Conservation (phyloP, 2,797 vertebrate genomes). For the Rhinophrynus dorsalis region DNA sequence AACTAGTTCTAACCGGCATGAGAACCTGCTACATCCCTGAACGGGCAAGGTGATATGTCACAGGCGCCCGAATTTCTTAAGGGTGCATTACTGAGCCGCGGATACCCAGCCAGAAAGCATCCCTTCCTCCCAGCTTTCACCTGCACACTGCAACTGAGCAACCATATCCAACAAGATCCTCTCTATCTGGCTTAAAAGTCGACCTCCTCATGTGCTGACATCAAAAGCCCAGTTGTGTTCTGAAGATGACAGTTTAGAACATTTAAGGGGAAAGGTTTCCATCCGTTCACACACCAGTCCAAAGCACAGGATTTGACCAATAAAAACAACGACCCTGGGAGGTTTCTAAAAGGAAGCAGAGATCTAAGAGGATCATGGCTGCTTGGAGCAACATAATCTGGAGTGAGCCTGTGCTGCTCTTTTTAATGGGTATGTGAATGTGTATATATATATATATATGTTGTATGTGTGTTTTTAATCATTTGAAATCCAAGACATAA, state of each 20-base stretch:
- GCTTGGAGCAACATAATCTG: not conserved
- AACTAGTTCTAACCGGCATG: too few species aligned
- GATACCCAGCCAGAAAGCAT: not conserved
- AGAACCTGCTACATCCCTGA: not conserved
- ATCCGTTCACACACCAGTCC: not conserved
- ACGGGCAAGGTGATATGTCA: not conserved
- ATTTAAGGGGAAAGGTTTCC: slow-evolving; percentile 5
- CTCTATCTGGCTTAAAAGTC: not conserved
- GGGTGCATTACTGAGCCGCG: not conserved
- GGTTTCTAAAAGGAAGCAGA: too few species aligned
- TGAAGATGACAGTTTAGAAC: slow-evolving; percentile 4
- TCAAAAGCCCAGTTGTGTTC: not conserved
- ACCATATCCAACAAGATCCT: not conserved
- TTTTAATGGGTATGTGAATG: slow-evolving; percentile 18
- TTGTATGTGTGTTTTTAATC: too few species aligned
- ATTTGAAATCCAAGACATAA: too few species aligned
- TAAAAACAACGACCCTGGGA: not conserved
- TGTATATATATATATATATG: not conserved
- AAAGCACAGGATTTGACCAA: not conserved
- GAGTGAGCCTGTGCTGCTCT: not conserved
- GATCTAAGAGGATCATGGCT: slow-evolving; percentile 12
- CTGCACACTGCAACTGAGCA: too few species aligned
- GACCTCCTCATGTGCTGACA: slow-evolving; percentile 31
- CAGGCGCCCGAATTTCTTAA: not conserved
- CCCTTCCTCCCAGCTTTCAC: too few species aligned